Base-by-base conservation (phyloP, 2,113 vertebrate genomes). In the Dromaius novaehollandiae region DNA sequence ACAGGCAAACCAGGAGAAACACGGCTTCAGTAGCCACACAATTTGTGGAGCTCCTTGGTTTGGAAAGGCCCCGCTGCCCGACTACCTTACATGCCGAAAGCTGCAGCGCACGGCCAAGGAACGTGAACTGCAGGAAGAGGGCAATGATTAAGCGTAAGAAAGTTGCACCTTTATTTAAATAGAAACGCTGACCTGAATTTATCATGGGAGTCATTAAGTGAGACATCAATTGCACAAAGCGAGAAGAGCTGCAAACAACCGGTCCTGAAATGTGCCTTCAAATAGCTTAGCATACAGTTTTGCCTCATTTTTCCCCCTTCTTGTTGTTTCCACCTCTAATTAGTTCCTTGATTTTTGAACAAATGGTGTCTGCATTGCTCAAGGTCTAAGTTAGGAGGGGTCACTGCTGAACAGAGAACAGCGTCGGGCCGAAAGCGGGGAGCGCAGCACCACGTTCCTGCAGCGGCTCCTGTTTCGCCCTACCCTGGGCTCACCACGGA, bases 11-110 rank as follows among this genome's bases (percentile, higher is more conserved):
- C 11, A 8, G 26, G 66, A 60, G 8, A 28, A 94, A 2, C n/a
- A 50, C 0, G 0, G 24, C 21, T 79, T 86, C 0, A 2, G 55
- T 50, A 50, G 38, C 53, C 53, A 16, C 28, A 5, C 17, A 32
- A 30, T 15, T 55, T 17, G 24, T 24, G 51, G 51, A 53, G 51
- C 51, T 55, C 53, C 53, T 48, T 48, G 46, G 46, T 48, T 48
- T 48, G 46, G 18, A 9, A 48, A 18, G 18, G 46, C 46, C 46
- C 19, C 18, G 12, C 46, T 19, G 18, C 19, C 18, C 9, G 18
- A 48, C 46, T 48, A 48, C 46, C 46, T 69, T 19, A 28, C 34
- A 63, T 0, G 9, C 42, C n/a, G 34, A 73, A 86, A 51, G 4
- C 25, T 4, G 1, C 0, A 1, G 12, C 4, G 50, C 5, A 36